Evolutionary conservation across 1,140 invertebrate genomes (phyloP), one percentile per base, ranked within the genome.

Genomic region (Phortica variegata): DNA sequence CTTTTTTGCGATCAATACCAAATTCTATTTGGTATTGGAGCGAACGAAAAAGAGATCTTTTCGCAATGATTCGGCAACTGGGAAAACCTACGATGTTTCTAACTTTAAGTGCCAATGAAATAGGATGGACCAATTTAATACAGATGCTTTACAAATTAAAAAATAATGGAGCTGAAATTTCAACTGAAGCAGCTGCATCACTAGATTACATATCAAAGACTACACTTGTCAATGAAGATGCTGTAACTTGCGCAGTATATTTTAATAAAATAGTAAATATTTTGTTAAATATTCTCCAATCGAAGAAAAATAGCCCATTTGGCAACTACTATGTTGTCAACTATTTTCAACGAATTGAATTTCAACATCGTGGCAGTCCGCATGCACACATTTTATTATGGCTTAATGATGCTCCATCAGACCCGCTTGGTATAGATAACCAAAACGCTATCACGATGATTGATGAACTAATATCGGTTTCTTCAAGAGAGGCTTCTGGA

Each of bases 291-390:
- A 43, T 44, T n/a, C 18, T 50, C 1, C 32, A 50, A 20, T 43
- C 41, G 2, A 36, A 34, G 33, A 46, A 20, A 17, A 16, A 60
- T 34, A 60, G 57, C 59, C 49, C 68, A n/a, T 77, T 75, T 47
- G 45, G 52, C n/a, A 60, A 72, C 49, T 66, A 66, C 55, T 26
- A 40, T 16, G 49, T 77, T 21, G 5, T 58, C 0, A 13, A 76
- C 49, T 78, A 72, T 45, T 77, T 68, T 40, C 62, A 59, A 61
- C 43, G 69, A 59, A 75, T 77, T 55, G 78, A 77, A 71, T 80
- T 78, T 65, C 76, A 77, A 62, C 74, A 78, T 63, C 58, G 65
- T 49, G 79, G 73, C 16, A 57, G 47, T 53, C 75, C 57, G 42
- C 68, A 63, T 49, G 45, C 58, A 8, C 69, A 76, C 40, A 59